Conservation (phyloP, 2,797 vertebrate species). For the Australoheros facetus region DNA sequence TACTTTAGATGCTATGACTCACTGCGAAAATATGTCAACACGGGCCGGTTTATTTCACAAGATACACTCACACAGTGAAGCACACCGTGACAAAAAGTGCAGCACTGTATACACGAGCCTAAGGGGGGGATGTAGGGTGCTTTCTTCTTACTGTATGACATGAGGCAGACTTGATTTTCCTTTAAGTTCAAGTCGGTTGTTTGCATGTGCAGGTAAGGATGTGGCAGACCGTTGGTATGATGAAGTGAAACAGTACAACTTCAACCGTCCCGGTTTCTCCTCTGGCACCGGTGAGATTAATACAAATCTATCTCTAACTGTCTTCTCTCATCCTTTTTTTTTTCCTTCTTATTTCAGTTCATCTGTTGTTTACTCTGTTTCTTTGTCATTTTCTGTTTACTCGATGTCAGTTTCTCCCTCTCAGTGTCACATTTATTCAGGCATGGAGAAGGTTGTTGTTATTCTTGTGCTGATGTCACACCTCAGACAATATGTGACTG, state of each 20-base stretch:
- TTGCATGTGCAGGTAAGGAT: slow-evolving; percentile 86
- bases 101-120: slow-evolving; percentile 20
- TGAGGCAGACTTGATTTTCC: slow-evolving; percentile 8
- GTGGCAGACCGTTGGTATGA: slow-evolving; percentile 96
- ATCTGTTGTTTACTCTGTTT: slow-evolving; percentile 6
- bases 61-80: slow-evolving; percentile 19
- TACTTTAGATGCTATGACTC: slow-evolving; percentile 64
- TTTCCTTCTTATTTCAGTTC: background rate
- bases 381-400: slow-evolving; percentile 21
- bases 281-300: slow-evolving; percentile 89
- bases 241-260: slow-evolving; percentile 96
- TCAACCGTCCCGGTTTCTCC: slow-evolving; percentile 93
- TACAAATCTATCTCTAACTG: background rate
- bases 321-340: slow-evolving; percentile 10
- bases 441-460: slow-evolving; percentile 19
- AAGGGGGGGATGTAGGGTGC: slow-evolving; percentile 12
- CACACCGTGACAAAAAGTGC: slow-evolving; percentile 32
- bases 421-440: slow-evolving; percentile 22
- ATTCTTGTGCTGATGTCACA: slow-evolving; percentile 32
- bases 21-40: slow-evolving; percentile 65
- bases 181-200: slow-evolving; percentile 3
- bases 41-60: slow-evolving; percentile 49
- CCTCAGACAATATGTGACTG: slow-evolving; percentile 33
- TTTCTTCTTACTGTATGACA: background rate
- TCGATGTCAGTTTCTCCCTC: slow-evolving; percentile 13